Conservation (phyloP, 2,797 vertebrate genomes). For the Sphenopsis melanotis region DNA sequence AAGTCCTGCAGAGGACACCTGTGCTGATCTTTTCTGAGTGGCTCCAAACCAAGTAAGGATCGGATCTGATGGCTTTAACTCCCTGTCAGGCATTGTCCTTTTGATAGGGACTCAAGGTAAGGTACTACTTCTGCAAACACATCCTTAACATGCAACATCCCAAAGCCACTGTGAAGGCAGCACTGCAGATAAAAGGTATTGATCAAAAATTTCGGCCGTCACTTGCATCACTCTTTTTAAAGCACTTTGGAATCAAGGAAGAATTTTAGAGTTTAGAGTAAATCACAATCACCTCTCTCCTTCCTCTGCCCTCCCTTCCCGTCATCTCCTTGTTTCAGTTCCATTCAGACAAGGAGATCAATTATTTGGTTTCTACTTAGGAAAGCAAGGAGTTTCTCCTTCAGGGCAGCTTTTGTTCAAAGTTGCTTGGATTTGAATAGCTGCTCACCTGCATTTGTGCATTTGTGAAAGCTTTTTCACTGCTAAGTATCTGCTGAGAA, state of each 20-base stretch:
- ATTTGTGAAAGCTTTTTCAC: background rate
- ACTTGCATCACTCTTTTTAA: background rate
- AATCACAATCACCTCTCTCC: background rate
- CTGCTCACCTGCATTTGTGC: background rate
- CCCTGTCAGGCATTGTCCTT: background rate
- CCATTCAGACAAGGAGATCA: background rate
- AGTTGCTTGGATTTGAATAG: background rate
- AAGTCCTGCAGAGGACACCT: background rate
- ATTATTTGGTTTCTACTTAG: background rate
- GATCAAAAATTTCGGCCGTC: background rate
- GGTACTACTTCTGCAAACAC: background rate
- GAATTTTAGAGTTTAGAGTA: background rate
- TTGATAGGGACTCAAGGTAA: rapidly evolving
- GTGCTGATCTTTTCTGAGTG: background rate
- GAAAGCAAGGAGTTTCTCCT: background rate
- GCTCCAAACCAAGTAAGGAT: background rate
- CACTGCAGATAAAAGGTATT: background rate
- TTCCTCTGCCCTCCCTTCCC: background rate
- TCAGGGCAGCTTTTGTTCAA: background rate
- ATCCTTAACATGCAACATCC: background rate
- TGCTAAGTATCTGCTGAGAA: background rate
- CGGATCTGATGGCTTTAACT: background rate
- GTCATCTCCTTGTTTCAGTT: background rate
- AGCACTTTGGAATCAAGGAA: background rate
- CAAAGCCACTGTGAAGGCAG: background rate